phyloP scores from a whole-genome alignment of 2,113 vertebrate genomes.

The Lepus americanus region DNA sequence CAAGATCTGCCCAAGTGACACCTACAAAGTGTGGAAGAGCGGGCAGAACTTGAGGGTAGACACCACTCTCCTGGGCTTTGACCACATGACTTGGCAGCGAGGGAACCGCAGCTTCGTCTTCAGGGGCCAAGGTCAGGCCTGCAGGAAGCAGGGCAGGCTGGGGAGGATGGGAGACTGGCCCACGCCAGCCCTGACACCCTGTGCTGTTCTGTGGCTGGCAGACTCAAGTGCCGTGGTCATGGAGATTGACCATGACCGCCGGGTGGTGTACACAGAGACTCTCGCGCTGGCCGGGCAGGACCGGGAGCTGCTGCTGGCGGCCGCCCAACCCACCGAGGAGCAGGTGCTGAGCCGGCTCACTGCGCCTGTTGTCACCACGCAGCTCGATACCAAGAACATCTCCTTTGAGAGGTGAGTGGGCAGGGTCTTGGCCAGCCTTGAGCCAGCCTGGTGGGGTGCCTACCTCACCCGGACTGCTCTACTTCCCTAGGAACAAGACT shows the following conservation, averaged over 20 bases:
- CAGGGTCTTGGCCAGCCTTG: not conserved
- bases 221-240: conserved; percentile 97
- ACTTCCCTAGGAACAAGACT: conserved; percentile 94
- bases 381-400: conserved; percentile 98
- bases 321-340: conserved; percentile 95
- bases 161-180: not conserved
- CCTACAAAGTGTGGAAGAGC: conserved; percentile 98
- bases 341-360: conserved; percentile 96
- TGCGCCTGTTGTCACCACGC: conserved; percentile 95
- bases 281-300: conserved; percentile 92
- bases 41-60: conserved; percentile 98
- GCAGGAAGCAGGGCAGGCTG: not conserved
- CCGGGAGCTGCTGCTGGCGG: conserved; percentile 91
- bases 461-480: not conserved
- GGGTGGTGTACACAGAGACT: conserved; percentile 95
- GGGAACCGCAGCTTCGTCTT: conserved; percentile 98
- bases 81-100: conserved; percentile 99
- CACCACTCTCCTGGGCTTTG: conserved; percentile 97
- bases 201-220: conserved; percentile 75
- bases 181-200: not conserved
- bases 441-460: not conserved
- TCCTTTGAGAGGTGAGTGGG: conserved; percentile 95
- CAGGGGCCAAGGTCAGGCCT: conserved; percentile 94
- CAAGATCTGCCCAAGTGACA: conserved; percentile 98
- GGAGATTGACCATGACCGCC: conserved; percentile 98